Conservation (phyloP, 1,140 invertebrate species). For the Bombus picipes region DNA sequence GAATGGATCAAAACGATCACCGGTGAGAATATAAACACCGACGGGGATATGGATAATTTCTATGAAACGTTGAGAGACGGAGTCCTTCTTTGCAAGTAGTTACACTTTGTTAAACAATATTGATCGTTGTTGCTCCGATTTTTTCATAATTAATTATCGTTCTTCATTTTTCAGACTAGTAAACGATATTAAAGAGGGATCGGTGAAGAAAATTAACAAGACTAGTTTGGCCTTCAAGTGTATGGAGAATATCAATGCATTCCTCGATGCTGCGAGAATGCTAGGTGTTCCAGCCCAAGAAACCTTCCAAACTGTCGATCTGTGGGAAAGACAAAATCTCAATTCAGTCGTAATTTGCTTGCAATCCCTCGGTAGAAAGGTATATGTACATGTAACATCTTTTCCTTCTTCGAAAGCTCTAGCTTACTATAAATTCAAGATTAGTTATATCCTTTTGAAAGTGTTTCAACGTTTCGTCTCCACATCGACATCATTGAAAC, state of each 20-base stretch:
- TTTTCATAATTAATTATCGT: neutral
- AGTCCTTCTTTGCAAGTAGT: conserved; percentile 92
- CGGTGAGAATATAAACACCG: conserved; percentile 90
- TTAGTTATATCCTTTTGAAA: neutral
- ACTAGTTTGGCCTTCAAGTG: conserved; percentile 97
- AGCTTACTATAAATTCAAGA: neutral
- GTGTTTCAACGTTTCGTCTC: neutral
- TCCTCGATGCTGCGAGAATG: conserved; percentile 92
- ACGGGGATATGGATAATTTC: conserved; percentile 96
- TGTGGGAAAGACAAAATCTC: conserved; percentile 97
- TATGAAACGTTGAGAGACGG: conserved; percentile 94
- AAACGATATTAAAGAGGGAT: conserved; percentile 90
- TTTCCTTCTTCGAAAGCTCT: neutral
- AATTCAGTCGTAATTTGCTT: conserved; percentile 97
- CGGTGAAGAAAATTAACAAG: conserved; percentile 94
- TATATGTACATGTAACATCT: conserved; percentile 74
- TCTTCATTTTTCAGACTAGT: conserved; percentile 86
- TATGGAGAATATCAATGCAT: conserved; percentile 99
- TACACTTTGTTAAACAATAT: neutral
- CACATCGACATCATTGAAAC: neutral
- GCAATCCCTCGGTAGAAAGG: conserved; percentile 97
- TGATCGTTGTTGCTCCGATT: neutral
- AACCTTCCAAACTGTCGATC: conserved; percentile 97
- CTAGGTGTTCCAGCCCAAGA: conserved; percentile 97
- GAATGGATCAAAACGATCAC: conserved; percentile 95